phyloP scores from a whole-genome alignment of 2,888 invertebrate species.

The Pediacus dermestoides region DNA sequence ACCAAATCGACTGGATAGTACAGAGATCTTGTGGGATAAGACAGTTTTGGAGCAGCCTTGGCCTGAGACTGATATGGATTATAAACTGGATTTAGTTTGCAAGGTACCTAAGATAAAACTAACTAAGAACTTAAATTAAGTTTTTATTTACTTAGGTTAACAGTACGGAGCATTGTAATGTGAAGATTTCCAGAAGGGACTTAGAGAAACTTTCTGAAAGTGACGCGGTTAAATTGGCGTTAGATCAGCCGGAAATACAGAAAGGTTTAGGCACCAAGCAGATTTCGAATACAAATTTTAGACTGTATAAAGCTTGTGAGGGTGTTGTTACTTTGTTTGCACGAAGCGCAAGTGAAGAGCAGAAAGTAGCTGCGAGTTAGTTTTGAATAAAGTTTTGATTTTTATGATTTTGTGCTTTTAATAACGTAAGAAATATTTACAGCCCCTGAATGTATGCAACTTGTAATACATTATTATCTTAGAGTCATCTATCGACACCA shows the following conservation, averaged over 20 bases:
- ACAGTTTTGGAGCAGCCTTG: constrained; percentile 72
- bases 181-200: constrained; percentile 53
- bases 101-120: constrained; percentile 50
- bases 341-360: not conserved
- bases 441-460: no score
- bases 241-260: constrained; percentile 47
- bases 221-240: constrained; percentile 54
- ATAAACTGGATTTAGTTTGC: constrained; percentile 62
- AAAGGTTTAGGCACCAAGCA: constrained; percentile 38
- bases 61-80: constrained; percentile 71
- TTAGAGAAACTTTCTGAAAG: constrained; percentile 55
- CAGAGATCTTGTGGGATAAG: constrained; percentile 63
- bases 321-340: constrained; percentile 40
- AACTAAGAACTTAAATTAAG: not conserved
- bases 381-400: not conserved
- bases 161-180: constrained; percentile 50
- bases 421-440: no score
- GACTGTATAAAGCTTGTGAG: constrained; percentile 42
- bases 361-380: constrained; percentile 2
- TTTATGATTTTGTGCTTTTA: no score
- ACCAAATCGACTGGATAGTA: constrained; percentile 54
- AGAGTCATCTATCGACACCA: no score
- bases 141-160: constrained; percentile 49
- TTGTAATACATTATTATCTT: no score
- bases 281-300: constrained; percentile 41